Evolutionary conservation across 1,140 invertebrate species (phyloP).

Genomic region (Euura lappo): DNA sequence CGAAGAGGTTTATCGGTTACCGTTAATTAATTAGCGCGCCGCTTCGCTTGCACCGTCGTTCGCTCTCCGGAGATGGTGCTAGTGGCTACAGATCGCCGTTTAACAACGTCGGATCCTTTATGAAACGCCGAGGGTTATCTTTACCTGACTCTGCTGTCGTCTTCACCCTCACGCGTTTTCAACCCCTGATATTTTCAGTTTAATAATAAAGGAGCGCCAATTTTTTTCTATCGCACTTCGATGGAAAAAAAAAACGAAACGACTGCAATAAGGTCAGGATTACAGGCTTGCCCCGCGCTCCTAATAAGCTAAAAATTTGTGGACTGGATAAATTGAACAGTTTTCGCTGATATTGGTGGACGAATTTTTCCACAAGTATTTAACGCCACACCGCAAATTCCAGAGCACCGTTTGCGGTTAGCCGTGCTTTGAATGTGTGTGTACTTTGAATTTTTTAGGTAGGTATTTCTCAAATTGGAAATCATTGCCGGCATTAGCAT

Average conservation of each 20-base stretch:
- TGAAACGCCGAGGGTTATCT: not conserved
- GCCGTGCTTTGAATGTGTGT: no score
- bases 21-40: not conserved
- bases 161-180: not conserved
- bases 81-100: not conserved
- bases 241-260: not conserved
- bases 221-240: not conserved
- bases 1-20: constrained; percentile 4
- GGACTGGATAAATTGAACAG: no score
- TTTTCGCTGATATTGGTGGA: no score
- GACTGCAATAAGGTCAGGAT: not conserved
- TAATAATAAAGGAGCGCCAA: not conserved
- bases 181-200: not conserved
- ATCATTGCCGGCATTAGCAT: no score
- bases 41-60: not conserved
- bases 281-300: not conserved
- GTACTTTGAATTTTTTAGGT: no score
- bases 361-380: no score
- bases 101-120: not conserved
- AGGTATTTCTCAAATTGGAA: no score
- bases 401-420: no score
- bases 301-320: no score
- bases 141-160: not conserved
- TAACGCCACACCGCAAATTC: no score
- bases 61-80: not conserved